These are phyloP conservation scores for Nothobranchius kuhntae DNA, from an alignment of 2,113 vertebrate genomes.

Conservation along the genomic window DNA sequence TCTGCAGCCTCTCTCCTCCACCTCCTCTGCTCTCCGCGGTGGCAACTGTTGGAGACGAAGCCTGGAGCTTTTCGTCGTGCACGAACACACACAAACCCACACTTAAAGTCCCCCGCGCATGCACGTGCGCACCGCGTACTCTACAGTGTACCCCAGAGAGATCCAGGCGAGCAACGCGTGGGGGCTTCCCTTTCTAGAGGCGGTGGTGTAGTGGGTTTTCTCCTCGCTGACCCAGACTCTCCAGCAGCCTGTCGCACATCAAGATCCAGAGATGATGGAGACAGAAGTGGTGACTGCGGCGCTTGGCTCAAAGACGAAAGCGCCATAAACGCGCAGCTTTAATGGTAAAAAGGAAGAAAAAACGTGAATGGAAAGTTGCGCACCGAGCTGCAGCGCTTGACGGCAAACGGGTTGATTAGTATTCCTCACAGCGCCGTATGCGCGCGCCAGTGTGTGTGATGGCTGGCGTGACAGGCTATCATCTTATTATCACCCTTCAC, in stretches of 20 bases:
- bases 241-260: constrained; percentile 32
- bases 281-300: constrained; percentile 8
- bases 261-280: constrained; percentile 23
- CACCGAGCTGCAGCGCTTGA: constrained; percentile 59
- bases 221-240: constrained; percentile 48
- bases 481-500: constrained; percentile 39
- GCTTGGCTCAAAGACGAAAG: constrained; percentile 1
- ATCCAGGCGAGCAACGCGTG: constrained; percentile 60
- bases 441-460: constrained; percentile 14
- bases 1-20: constrained; percentile 54
- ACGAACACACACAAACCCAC: constrained; percentile 52
- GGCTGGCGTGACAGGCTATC: constrained; percentile 32
- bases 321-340: constrained; percentile 1
- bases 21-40: constrained; percentile 50
- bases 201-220: constrained; percentile 33
- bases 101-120: constrained; percentile 64
- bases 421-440: constrained; percentile 51
- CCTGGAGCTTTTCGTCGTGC: constrained; percentile 52
- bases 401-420: constrained; percentile 73
- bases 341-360: constrained; percentile 6
- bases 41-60: constrained; percentile 75
- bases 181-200: constrained; percentile 66
- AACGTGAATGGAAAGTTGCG: constrained; percentile 50
- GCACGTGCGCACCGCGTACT: constrained; percentile 44
- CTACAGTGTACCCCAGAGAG: constrained; percentile 19